phyloP scores from a whole-genome alignment of 30 jellyfish, hydroid and myxozoan genomes.

The Aurelia sp. region DNA sequence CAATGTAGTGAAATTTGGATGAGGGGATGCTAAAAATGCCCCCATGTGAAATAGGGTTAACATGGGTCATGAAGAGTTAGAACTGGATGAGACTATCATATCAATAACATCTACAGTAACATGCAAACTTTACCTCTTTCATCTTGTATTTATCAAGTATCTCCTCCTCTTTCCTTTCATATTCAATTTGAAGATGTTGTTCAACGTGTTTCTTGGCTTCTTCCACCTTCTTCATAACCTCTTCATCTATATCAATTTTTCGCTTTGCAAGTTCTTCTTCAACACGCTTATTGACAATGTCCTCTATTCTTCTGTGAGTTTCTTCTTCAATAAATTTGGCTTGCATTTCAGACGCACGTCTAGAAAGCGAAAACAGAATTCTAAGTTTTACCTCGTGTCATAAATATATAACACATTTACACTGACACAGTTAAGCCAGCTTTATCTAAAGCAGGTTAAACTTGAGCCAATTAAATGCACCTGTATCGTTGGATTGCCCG shows the following conservation, averaged over 20 bases:
- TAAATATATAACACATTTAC: too few relatives aligned
- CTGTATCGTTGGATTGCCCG: too few relatives aligned
- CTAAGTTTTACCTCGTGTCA: too few relatives aligned
- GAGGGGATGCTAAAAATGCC: too few relatives aligned
- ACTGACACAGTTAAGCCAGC: too few relatives aligned
- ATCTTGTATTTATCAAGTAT: conserved; percentile 87
- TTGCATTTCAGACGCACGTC: conserved; percentile 99
- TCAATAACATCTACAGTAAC: too few relatives aligned
- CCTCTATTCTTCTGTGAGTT: conserved; percentile 97
- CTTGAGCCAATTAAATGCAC: too few relatives aligned
- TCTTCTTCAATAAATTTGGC: conserved; percentile 97
- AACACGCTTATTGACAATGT: conserved; percentile 96
- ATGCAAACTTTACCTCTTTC: conserved; percentile 79
- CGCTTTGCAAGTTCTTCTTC: conserved; percentile 98
- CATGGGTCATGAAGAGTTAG: too few relatives aligned
- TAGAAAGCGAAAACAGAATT: neutral
- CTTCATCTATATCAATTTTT: conserved; percentile 98
- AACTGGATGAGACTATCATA: too few relatives aligned
- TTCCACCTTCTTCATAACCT: conserved; percentile 95
- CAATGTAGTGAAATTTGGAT: too few relatives aligned
- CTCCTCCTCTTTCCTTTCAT: conserved; percentile 94
- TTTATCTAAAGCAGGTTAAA: too few relatives aligned
- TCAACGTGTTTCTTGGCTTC: conserved; percentile 97
- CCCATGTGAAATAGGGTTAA: too few relatives aligned
- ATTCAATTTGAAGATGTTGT: conserved; percentile 93